Percentiles rank a stretch among this genome's conserved stretches.
phyloP scores from a whole-genome alignment of 2,797 vertebrate species.

The Lindbergichthys nudifrons region DNA sequence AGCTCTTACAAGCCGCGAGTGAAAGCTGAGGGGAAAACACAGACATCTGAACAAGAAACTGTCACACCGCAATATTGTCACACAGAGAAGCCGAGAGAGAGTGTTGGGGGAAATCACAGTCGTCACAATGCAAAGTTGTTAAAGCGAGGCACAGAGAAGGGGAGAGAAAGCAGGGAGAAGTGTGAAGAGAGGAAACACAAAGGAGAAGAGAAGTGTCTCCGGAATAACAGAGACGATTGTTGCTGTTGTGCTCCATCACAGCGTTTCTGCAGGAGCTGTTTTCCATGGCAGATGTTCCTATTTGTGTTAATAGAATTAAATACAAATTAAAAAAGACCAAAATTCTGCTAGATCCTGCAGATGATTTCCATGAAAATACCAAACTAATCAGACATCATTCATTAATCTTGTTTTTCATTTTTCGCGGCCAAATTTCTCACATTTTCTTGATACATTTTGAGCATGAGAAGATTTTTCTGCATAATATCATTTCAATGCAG shows the following conservation, averaged over 20 bases:
- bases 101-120: slow-evolving; percentile 50
- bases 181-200: slow-evolving; percentile 29
- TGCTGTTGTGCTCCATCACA: slow-evolving; percentile 12
- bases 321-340: slow-evolving; percentile 1
- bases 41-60: slow-evolving; percentile 65
- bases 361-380: slow-evolving; percentile 2
- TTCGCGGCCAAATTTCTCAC: neutral
- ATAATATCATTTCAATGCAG: neutral
- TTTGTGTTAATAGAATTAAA: slow-evolving; percentile 2
- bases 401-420: neutral
- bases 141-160: slow-evolving; percentile 35
- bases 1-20: slow-evolving; percentile 65
- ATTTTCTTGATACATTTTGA: neutral
- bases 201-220: neutral
- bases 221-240: slow-evolving; percentile 34
- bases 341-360: slow-evolving; percentile 1
- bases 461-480: neutral
- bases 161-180: slow-evolving; percentile 14
- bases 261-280: slow-evolving; percentile 14
- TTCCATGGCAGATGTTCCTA: slow-evolving; percentile 31
- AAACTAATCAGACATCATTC: neutral
- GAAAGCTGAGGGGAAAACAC: slow-evolving; percentile 63
- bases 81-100: slow-evolving; percentile 10
- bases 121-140: slow-evolving; percentile 53
- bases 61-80: slow-evolving; percentile 53